phyloP scores from a whole-genome alignment of 2,113 vertebrate species.

The Connochaetes taurinus region DNA sequence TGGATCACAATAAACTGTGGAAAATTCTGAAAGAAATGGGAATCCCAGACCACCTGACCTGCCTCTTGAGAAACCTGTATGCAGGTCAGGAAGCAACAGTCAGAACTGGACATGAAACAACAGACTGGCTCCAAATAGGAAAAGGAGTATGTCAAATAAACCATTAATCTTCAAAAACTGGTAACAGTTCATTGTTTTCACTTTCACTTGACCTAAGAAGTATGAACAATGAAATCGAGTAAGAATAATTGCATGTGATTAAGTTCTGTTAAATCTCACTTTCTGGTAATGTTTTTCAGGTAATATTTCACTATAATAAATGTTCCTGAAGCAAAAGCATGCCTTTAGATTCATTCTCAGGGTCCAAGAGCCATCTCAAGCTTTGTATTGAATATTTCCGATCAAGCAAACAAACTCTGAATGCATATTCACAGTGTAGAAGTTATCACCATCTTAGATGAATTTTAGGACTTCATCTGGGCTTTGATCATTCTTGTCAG shows the following conservation, averaged over 20 bases:
- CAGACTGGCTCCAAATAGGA: too few relatives aligned
- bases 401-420: background rate
- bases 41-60: too few relatives aligned
- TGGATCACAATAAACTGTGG: too few relatives aligned
- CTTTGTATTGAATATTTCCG: background rate
- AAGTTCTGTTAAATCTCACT: background rate
- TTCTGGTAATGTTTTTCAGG: conserved; percentile 40
- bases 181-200: conserved; percentile 31
- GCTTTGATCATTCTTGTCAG: background rate
- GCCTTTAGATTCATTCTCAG: background rate
- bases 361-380: background rate
- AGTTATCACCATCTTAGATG: background rate
- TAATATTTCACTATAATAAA: background rate
- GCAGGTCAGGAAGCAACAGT: too few relatives aligned
- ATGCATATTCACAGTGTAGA: background rate
- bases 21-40: too few relatives aligned
- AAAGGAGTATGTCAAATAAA: background rate
- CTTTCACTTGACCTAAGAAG: background rate
- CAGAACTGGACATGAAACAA: too few relatives aligned
- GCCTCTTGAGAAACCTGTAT: too few relatives aligned
- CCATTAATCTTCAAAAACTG: conserved; percentile 20
- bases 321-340: background rate
- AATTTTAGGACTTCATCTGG: background rate
- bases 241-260: conserved; percentile 2
- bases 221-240: conserved; percentile 25